Evolutionary conservation across 2,888 invertebrate species (phyloP).

Genomic region (Polydrusus tereticollis): DNA sequence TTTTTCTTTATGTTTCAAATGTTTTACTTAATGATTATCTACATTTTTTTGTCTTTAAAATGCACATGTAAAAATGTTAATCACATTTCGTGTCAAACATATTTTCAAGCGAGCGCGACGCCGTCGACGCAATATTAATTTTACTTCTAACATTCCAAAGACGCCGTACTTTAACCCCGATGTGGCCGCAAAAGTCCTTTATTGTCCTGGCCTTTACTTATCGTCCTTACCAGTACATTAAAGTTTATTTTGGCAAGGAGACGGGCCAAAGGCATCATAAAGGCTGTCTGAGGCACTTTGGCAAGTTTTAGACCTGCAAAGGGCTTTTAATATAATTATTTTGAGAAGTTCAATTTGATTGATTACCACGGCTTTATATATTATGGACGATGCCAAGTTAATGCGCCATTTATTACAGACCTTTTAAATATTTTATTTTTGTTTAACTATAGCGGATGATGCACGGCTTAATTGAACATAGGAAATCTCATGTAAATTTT

Average conservation of each 20-base stretch:
- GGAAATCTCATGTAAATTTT: too few species aligned
- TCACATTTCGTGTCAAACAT: too few species aligned
- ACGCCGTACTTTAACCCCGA: not conserved
- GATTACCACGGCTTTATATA: constrained; percentile 5
- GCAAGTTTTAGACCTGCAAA: constrained; percentile 12
- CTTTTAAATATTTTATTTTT: not conserved
- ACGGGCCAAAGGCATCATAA: constrained; percentile 15
- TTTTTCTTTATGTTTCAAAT: too few species aligned
- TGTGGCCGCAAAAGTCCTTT: not conserved
- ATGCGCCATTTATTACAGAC: not conserved
- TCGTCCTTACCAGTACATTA: constrained; percentile 21
- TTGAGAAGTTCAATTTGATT: constrained; percentile 20
- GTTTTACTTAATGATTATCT: too few species aligned
- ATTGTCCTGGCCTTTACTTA: not conserved
- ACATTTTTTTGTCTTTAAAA: too few species aligned
- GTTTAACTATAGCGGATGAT: too few species aligned
- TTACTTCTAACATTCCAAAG: not conserved
- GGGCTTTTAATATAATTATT: constrained; percentile 30
- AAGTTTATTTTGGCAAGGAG: constrained; percentile 27
- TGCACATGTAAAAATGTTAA: too few species aligned
- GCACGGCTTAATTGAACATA: too few species aligned
- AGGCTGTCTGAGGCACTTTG: constrained; percentile 31
- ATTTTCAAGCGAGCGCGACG: not conserved
- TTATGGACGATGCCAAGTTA: not conserved
- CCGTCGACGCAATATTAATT: not conserved